Evolutionary conservation across 1,140 invertebrate species (phyloP), one percentile per base, ranked within the genome.

Genomic region (Aphidius gifuensis): DNA sequence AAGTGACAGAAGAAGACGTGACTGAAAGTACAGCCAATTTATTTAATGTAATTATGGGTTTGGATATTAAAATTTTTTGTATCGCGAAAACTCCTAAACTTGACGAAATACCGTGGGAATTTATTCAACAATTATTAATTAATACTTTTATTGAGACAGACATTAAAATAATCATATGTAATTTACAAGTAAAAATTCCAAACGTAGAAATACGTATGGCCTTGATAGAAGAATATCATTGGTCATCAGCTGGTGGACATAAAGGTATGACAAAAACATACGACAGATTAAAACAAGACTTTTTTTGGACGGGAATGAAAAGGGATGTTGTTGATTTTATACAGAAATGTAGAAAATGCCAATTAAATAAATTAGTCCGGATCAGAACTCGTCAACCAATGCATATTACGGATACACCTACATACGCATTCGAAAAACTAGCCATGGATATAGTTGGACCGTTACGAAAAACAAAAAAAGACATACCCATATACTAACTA

Each of bases 221-320:
- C 11, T 48, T 64, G 11, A 64, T 62, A 2, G 1, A 16, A 5
- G 61, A 62, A 58, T 50, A 62, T 48, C 61, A 65, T 21, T 58
- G 55, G 44, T 55, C 51, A 1, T 44, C 62, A 38, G 50, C 60
- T 8, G 64, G 56, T 23, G 64, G 67, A n/a, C 69, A 71, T 59
- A 60, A 51, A 55, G 69, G 69, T 9, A 62, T 64, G 2, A 60
- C 50, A 21, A 65, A 65, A 65, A 65, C 57, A 1, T 62, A 64
- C 43, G 54, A 62, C 58, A 53, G 60, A 49, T 49, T 67, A 21
- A 47, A 45, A 44, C 47, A 61, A 48, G 16, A 39, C 48, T 69
- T 55, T 46, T 58, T 53, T 39, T 69, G 66, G 68, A 48, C 54
- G 39, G 61, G 61, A 8, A 59, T 68, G 59, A 61, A 48, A 42